phyloP scores from a whole-genome alignment of 2,888 invertebrate genomes.

The Asteroscopus sphinx region DNA sequence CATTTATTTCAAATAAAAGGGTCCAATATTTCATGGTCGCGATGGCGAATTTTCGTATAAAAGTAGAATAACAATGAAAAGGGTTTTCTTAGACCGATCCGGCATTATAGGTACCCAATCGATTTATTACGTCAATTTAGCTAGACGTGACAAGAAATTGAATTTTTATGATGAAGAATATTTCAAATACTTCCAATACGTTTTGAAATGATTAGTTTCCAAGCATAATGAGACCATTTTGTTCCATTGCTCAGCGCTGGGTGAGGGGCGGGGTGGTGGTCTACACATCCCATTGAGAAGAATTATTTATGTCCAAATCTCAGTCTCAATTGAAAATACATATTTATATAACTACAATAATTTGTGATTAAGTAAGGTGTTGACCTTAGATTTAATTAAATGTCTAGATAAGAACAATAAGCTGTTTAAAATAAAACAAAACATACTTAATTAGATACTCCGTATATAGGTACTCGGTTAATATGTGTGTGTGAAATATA shows the following conservation, averaged over 20 bases:
- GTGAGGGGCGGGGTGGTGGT: no score
- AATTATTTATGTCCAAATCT: no score
- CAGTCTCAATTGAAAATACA: conserved; percentile 1
- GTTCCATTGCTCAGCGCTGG: no score
- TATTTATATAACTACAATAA: conserved; percentile 2
- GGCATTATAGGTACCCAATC: conserved; percentile 39
- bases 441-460: conserved; percentile 1
- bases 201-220: conserved; percentile 22
- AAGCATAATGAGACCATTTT: no score
- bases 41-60: conserved; percentile 49
- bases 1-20: conserved; percentile 42
- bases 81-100: conserved; percentile 36
- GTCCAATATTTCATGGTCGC: conserved; percentile 35
- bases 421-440: conserved; percentile 6
- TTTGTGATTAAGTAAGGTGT: not conserved
- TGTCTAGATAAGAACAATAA: conserved; percentile 1
- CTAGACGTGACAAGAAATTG: conserved; percentile 41
- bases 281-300: no score
- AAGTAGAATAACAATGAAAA: conserved; percentile 31
- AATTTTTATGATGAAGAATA: conserved; percentile 43
- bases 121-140: conserved; percentile 37
- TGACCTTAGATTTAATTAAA: conserved; percentile 8
- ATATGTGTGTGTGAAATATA: conserved; percentile 9
- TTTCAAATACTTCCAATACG: conserved; percentile 24
- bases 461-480: conserved; percentile 3